Conservation (phyloP, 2,797 vertebrate genomes). For the Melanotaenia boesemani region DNA sequence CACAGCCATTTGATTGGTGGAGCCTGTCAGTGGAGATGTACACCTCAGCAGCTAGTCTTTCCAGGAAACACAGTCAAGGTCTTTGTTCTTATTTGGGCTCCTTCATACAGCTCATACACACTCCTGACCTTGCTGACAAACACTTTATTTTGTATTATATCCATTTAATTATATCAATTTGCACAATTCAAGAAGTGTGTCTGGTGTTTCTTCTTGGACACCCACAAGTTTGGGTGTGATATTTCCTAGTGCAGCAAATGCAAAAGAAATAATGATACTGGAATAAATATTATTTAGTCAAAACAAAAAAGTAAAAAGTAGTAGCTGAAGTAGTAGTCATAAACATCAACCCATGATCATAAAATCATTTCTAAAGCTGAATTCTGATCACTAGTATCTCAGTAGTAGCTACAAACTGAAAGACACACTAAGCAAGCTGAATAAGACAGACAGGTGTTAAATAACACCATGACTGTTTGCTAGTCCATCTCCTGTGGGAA, state of each 20-base stretch:
- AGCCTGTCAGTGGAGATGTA: conserved; percentile 11
- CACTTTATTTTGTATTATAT: neutral
- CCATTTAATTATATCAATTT: too few relatives aligned
- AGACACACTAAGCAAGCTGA: neutral
- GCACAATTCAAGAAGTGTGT: neutral
- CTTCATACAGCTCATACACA: neutral
- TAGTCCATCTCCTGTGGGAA: neutral
- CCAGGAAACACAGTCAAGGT: neutral
- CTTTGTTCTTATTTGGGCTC: neutral
- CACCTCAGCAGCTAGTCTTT: neutral
- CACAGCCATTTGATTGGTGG: neutral
- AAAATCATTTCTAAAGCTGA: too few relatives aligned
- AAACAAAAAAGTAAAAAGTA: too few relatives aligned
- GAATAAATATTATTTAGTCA: too few relatives aligned
- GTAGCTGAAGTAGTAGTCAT: too few relatives aligned
- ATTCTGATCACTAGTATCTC: neutral
- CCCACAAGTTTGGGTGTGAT: neutral
- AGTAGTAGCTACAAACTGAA: neutral
- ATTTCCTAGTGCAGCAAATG: neutral
- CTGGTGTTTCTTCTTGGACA: neutral
- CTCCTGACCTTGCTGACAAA: neutral
- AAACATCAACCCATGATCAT: too few relatives aligned
- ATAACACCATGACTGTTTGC: neutral
- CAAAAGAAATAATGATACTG: neutral
- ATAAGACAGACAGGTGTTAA: neutral